Percentiles rank a stretch among this genome's conserved stretches.
Conservation (phyloP, 1,140 invertebrate species). For the Melipona quadrifasciata region DNA sequence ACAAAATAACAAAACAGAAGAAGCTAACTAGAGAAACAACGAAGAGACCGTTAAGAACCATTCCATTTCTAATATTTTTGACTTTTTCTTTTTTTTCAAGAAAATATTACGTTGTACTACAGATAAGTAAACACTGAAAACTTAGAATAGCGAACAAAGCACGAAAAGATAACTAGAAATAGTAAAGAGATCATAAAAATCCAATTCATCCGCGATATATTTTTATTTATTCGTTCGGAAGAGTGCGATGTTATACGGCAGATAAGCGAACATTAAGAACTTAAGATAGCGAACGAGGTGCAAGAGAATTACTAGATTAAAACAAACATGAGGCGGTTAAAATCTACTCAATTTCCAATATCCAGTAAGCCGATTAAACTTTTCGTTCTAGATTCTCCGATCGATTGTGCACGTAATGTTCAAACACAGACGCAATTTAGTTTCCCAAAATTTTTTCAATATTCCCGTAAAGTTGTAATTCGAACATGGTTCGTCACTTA, state of each 20-base stretch:
- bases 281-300: neutral
- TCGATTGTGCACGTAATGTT: neutral
- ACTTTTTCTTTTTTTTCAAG: no score
- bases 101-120: no score
- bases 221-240: neutral
- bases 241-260: no score
- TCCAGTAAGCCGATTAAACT: neutral
- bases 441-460: neutral
- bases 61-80: neutral
- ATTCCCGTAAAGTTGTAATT: neutral
- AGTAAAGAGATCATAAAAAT: no score
- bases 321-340: neutral
- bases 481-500: neutral
- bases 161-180: no score
- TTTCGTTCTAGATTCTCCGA: neutral
- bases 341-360: neutral
- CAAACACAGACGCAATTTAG: neutral
- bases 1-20: no score
- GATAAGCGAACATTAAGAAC: neutral
- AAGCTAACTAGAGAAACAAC: no score
- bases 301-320: neutral
- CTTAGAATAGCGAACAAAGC: no score
- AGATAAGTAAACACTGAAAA: no score
- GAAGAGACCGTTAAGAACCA: no score
- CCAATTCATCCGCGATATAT: no score